Evolutionary conservation across 2,113 vertebrate genomes (phyloP), one percentile per base, ranked within the genome.

Genomic region (Pardalotus punctatus): DNA sequence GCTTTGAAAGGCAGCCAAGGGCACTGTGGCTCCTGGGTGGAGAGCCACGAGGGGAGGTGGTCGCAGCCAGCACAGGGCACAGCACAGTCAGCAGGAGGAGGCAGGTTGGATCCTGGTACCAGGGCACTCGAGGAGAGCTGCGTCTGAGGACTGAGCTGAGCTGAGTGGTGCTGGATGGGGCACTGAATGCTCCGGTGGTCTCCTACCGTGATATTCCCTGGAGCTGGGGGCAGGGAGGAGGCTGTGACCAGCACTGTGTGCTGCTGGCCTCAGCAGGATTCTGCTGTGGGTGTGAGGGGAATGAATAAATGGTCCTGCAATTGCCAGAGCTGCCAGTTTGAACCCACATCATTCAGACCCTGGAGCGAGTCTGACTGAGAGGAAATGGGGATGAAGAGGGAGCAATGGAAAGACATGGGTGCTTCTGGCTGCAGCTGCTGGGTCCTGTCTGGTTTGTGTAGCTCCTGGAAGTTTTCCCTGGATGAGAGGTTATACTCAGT

Each of bases 261-360:
- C 84, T 91, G 89, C 89, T 78, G 73, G 61, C 81, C 86, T 91
- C 87, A 77, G 92, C 93, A 84, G 77, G 81, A 94, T 88, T 90
- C 81, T 77, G 51, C 77, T 81, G 11, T 2, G 51, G 40, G 69
- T 93, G 93, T 89, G 93, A 95, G 87, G 90, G 53, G 87, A 87
- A 91, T 94, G 65, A 93, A 81, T 93, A 96, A 89, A 86, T 67
- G 84, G 65, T 74, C 90, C 78, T 84, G 81, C 78, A 51, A 15
- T 24, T 78, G 47, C 84, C 72, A 62, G 73, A 54, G 60, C 77
- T 90, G 92, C 88, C 64, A 42, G 54, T 53, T 61, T 79, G 94
- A 90, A 82, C 90, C 88, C 71, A 42, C 40, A n/a, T 70, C 53
- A 61, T 65, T 92, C 71, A 80, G 71, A 40, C n/a, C 45, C 67